Evolutionary conservation across 2,113 vertebrate species (phyloP), one percentile per base, ranked within the genome.

Genomic region (Erinaceus europaeus): DNA sequence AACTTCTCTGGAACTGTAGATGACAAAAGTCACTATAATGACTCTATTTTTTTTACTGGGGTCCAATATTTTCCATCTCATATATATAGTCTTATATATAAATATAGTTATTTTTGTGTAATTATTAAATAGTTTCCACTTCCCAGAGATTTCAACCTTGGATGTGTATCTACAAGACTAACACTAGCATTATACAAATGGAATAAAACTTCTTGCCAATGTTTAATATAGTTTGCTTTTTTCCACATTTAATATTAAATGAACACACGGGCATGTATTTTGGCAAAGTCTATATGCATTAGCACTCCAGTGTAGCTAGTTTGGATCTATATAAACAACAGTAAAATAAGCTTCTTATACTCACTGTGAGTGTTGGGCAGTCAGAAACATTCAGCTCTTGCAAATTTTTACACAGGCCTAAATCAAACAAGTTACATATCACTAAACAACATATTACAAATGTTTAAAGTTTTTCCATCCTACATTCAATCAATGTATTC

Each of bases 311-410:
- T 7, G 9, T 62, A 69, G 53, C 67, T 68, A 72, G 57, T 68
- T 48, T 57, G 52, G 55, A 75, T 50, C 36, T 88, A 68, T 13
- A 61, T 44, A 88, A 86, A 92, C 61, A 79, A 69, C 14, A 76
- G 44, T 78, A 72, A 80, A 86, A 81, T 48, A 78, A 76, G 74
- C 18, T 87, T 64, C 57, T 88, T 82, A 65, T 90, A 98, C 97
- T 98, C 95, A 98, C 97, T 52, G 97, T 98, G 94, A 98, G 91
- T 77, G 93, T 95, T 81, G 94, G 90, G 52, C 97, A 98, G 96
- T 98, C 96, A 52, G 98, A 98, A 74, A 98, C 74, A 94, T 98
- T 98, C 92, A 98, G 93, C 52, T 98, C 97, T 95, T 98, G 97
- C 46, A 98, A 95, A 93, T 98, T 98, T 95, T 76, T 97, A 88